These are phyloP conservation scores for Euplexia lucipara DNA, from an alignment of 2,888 invertebrate species.

Conservation along the genomic window DNA sequence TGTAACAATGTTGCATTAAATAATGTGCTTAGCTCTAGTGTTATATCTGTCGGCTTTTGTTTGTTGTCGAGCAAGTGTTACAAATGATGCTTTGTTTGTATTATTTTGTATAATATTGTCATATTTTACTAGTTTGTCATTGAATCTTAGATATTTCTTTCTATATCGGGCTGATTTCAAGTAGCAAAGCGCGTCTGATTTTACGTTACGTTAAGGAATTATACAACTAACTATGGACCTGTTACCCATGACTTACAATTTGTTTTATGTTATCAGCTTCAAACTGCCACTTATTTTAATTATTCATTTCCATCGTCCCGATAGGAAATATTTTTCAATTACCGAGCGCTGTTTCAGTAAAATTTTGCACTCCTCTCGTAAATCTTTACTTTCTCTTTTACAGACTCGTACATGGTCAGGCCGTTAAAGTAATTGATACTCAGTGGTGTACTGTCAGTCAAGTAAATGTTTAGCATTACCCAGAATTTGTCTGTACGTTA, in stretches of 20 bases:
- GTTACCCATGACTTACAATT: slow-evolving; percentile 3
- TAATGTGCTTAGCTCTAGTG: slow-evolving; percentile 41
- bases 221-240: background rate
- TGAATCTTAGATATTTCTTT: background rate
- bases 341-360: slow-evolving; percentile 53
- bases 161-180: background rate
- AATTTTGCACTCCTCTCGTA: slow-evolving; percentile 66
- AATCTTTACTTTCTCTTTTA: slow-evolving; percentile 66
- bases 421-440: slow-evolving; percentile 71
- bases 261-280: slow-evolving; percentile 15
- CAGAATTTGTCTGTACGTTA: slow-evolving; percentile 58
- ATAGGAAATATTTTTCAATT: slow-evolving; percentile 59
- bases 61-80: slow-evolving; percentile 52
- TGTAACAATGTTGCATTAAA: slow-evolving; percentile 66
- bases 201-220: too few species aligned
- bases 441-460: slow-evolving; percentile 71
- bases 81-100: slow-evolving; percentile 53
- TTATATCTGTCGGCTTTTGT: slow-evolving; percentile 58
- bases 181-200: background rate
- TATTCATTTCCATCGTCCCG: slow-evolving; percentile 24
- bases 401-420: slow-evolving; percentile 60
- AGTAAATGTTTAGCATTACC: slow-evolving; percentile 63
- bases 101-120: slow-evolving; percentile 36
- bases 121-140: slow-evolving; percentile 28
- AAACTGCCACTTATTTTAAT: slow-evolving; percentile 23